phyloP scores from a whole-genome alignment of 2,113 vertebrate species.

The Macrotus californicus region DNA sequence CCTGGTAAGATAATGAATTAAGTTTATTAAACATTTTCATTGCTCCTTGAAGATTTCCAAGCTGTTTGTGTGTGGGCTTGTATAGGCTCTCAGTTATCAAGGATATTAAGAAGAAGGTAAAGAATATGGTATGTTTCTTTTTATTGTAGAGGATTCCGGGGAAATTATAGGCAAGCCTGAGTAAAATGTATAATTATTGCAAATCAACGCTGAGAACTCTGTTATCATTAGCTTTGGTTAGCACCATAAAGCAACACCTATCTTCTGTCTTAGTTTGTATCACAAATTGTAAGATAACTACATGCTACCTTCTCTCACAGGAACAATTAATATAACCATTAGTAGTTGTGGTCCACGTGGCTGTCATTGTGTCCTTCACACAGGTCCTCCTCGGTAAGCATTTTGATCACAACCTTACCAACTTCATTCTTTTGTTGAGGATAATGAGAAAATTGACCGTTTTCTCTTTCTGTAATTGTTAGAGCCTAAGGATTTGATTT shows the following conservation, averaged over 20 bases:
- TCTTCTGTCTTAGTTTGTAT: constrained; percentile 63
- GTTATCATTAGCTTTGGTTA: constrained; percentile 51
- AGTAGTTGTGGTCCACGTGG: neutral
- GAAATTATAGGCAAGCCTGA: constrained; percentile 51
- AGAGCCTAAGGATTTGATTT: neutral
- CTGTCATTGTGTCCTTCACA: neutral
- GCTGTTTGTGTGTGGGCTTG: constrained; percentile 66
- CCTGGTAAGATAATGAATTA: neutral
- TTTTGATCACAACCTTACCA: neutral
- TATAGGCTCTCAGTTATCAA: constrained; percentile 67
- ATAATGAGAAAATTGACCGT: neutral
- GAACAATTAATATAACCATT: constrained; percentile 35
- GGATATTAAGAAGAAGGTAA: constrained; percentile 71
- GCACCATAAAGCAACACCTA: constrained; percentile 56
- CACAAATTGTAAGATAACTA: constrained; percentile 60
- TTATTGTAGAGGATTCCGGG: constrained; percentile 62
- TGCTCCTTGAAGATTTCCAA: constrained; percentile 72
- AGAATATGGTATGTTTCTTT: constrained; percentile 68
- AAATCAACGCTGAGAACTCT: constrained; percentile 61
- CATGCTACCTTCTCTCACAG: constrained; percentile 39
- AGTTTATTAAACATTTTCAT: neutral
- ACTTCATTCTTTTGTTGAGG: constrained; percentile 14
- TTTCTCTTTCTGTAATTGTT: neutral
- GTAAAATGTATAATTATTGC: constrained; percentile 62
- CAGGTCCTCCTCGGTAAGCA: constrained; percentile 37